Conservation (phyloP, 2,797 vertebrate species). For the Xenopus petersii region DNA sequence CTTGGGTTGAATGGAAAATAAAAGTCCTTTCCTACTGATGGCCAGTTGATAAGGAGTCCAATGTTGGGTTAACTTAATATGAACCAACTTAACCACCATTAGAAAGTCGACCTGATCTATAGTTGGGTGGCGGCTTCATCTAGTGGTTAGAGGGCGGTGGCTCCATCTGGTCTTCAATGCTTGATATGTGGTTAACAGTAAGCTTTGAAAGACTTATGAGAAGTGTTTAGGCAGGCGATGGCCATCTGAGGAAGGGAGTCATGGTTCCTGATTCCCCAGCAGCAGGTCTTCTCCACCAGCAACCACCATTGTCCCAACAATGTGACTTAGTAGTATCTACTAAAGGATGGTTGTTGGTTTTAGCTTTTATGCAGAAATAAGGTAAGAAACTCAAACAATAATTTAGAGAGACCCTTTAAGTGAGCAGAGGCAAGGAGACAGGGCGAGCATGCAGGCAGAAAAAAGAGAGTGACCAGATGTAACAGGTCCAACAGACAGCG, state of each 20-base stretch:
- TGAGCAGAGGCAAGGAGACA: conserved; percentile 68
- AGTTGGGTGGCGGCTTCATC: background rate
- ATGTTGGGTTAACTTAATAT: background rate
- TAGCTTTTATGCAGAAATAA: conserved; percentile 28
- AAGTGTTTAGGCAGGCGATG: too few species aligned
- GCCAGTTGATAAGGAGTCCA: background rate
- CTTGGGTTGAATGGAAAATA: conserved; percentile 4
- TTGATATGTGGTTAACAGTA: background rate
- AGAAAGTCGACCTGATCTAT: too few species aligned
- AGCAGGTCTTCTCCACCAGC: too few species aligned
- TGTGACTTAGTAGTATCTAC: background rate
- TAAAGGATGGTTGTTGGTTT: conserved; percentile 13
- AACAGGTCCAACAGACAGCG: conserved; percentile 31
- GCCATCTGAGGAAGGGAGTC: too few species aligned
- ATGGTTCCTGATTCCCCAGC: too few species aligned
- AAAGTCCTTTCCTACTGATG: conserved; percentile 1
- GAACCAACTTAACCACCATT: too few species aligned
- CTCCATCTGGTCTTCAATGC: too few species aligned
- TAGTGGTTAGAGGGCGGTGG: too few species aligned
- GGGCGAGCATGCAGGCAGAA: conserved; percentile 78
- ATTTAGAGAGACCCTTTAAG: conserved; percentile 47
- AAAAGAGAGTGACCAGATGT: conserved; percentile 52
- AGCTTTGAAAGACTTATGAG: too few species aligned
- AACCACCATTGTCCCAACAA: too few species aligned
- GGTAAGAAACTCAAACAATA: conserved; percentile 16